Evolutionary conservation across 2,797 vertebrate genomes (phyloP).

Genomic region (Taeniopygia guttata): DNA sequence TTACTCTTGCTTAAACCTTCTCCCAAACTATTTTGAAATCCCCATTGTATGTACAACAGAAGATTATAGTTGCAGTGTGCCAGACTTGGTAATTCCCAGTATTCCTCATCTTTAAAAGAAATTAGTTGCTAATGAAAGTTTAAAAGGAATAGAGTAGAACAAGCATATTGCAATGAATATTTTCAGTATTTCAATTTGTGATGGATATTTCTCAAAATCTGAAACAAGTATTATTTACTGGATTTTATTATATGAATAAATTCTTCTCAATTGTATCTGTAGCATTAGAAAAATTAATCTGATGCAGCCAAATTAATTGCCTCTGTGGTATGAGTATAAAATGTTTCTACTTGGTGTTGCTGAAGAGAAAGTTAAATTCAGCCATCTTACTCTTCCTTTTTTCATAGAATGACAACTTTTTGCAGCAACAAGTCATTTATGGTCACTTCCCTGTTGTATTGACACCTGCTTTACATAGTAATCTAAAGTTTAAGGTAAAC

Average conservation of each 20-base stretch:
- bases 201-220: not conserved
- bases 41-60: not conserved
- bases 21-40: slow-evolving; percentile 19
- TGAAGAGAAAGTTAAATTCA: not conserved
- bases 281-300: not conserved
- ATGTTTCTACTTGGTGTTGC: not conserved
- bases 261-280: not conserved
- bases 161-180: not conserved
- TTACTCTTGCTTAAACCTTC: not conserved
- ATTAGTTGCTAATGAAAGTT: not conserved
- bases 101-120: not conserved
- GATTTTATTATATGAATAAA: not conserved
- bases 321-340: not conserved
- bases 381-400: not conserved
- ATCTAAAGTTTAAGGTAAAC: not conserved
- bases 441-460: not conserved
- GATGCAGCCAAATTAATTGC: not conserved
- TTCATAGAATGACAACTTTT: not conserved
- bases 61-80: not conserved
- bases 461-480: not conserved
- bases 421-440: not conserved
- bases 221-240: not conserved
- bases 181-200: not conserved
- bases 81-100: not conserved
- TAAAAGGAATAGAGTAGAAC: not conserved